Base-by-base conservation (phyloP, 2,888 invertebrate species). In the Nephrotoma appendiculata region DNA sequence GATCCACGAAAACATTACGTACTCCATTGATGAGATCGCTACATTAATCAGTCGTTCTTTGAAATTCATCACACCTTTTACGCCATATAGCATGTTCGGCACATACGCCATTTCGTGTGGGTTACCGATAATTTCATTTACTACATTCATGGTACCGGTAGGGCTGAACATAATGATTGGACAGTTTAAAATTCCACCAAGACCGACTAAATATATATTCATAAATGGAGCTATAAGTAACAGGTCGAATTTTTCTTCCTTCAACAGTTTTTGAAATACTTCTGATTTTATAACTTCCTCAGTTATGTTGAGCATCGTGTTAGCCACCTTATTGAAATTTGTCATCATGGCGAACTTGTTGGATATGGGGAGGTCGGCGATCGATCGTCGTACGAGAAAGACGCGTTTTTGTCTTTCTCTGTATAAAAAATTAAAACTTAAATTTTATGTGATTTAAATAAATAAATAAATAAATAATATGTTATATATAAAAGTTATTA, bases 131-230 rank as follows among this genome's bases (percentile, higher is more conserved):
- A 88, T 90, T 1, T 89, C 89, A 6, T 90, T 92, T 44, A 92
- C 92, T 87, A 92, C 92, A 0, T 89, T 92, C 12, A 92, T 92
- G 88, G 86, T 92, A 6, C 90, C 92, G 0, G 92, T 92, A 1
- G 90, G 91, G 0, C 12, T 91, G 5, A 89, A 91, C 0, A 92
- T 92, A 87, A 92, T 92, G 12, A 45, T 45, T 12, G 45, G 45
- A 12, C 45, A 45, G 12, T 90, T 90, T 42, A 91, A 90, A 45
- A 88, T 89, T 0, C 89, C 89, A 0, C 90, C 90, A 1, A 90
- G 87, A 0, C 90, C 90, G 12, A 89, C 86, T 41, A 89, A 88
- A 31, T 89, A 89, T 84, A 90, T 89, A 86, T 88, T 89, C 86
- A 89, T 87, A 83, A 90, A 89, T 5, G 89, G 88, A 43, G 89